Base-by-base conservation (phyloP, 2,888 invertebrate genomes). In the Eueremaeus valkanovi region DNA sequence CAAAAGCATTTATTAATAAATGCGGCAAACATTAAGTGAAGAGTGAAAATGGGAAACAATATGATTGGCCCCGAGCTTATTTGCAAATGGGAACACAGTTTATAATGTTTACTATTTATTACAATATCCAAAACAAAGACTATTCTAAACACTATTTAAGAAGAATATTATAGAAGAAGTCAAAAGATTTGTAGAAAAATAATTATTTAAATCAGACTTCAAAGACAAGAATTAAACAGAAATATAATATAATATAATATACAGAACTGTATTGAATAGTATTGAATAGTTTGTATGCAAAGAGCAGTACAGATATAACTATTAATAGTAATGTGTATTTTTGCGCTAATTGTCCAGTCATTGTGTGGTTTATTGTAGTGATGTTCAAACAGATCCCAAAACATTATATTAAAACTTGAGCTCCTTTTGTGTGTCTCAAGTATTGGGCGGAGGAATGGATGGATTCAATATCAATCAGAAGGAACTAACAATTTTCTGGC, bases 1-100 rank as follows among this genome's bases (percentile, higher is more conserved):
- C 18, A 31, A 63, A 63, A 36, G 63, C 63, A 63, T 63, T 33
- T 21, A 21, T 55, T 18, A 63, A 63, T 29, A 29, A 63, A 63
- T 63, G 63, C n/a, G 63, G 33, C 63, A n/a, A 33, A 63, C 33
- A 63, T 63, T 63, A 29, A 63, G 63, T 63, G 63, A 63, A 36
- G 33, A 63, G 63, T 63, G 33, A 63, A 55, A 63, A 33, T 63
- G 63, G 63, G 24, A 63, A 33, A 63, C 63, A 63, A 63, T 63
- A 63, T 63, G 63, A 63, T 63, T n/a, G 33, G 33, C 63, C 63
- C 21, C n/a, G 33, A 33, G 33, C 33, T 21, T 63, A 27, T 55
- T 55, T 55, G 55, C 55, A 55, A 49, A 27, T 55, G 55, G 55
- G 27, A 55, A 55, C 27, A 55, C 27, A n/a, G 24, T 27, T 55